Conservation (phyloP, 2,113 vertebrate species). For the Leucopsar rothschildi region DNA sequence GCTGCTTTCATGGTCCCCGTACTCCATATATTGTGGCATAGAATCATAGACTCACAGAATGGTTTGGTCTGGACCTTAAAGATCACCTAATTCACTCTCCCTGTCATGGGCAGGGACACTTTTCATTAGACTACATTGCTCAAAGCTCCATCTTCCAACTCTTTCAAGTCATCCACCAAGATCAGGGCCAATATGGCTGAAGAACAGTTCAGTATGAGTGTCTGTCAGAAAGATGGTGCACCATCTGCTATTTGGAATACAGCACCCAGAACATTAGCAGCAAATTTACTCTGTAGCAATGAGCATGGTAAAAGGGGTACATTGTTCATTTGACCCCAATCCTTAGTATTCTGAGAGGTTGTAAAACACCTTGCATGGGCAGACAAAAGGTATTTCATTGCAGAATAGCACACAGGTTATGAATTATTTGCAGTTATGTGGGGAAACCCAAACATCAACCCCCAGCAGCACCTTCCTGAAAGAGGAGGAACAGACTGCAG, state of each 20-base stretch:
- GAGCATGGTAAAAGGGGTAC: rapidly evolving
- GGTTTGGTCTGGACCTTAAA: neutral
- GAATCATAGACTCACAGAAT: neutral
- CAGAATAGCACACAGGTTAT: neutral
- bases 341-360: neutral
- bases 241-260: neutral
- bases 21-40: neutral
- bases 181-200: neutral
- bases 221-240: neutral
- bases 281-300: neutral
- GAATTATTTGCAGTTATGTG: neutral
- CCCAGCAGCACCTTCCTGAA: neutral
- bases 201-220: neutral
- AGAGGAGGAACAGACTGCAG: neutral
- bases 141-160: neutral
- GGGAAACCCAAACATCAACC: neutral
- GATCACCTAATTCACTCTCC: neutral
- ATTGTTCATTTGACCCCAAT: neutral
- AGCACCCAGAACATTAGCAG: neutral
- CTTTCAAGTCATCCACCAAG: neutral
- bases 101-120: neutral
- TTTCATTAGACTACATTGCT: neutral
- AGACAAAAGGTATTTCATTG: neutral
- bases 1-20: neutral
- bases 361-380: neutral